A percentile compares a stretch with the other conserved stretches of the same genome.
phyloP scores from a whole-genome alignment of 2,888 invertebrate species.

The Clostera curtula region DNA sequence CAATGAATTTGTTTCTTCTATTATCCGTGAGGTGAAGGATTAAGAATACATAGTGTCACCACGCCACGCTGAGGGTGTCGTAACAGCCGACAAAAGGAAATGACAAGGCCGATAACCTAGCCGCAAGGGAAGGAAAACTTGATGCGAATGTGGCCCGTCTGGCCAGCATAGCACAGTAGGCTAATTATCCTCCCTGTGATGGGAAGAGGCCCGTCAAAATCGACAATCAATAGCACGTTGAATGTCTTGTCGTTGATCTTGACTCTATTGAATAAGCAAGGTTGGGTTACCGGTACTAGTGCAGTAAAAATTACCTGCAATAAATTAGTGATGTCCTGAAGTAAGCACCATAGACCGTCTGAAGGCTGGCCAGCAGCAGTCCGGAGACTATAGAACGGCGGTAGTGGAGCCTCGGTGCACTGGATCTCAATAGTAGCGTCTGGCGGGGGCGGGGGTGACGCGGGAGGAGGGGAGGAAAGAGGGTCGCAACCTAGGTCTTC shows the following conservation, averaged over 20 bases:
- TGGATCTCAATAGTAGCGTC: slow-evolving; percentile 83
- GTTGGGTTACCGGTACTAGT: neutral
- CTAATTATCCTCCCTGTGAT: no score
- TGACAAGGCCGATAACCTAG: no score
- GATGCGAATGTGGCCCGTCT: no score
- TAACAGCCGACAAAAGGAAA: no score
- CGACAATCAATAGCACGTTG: no score
- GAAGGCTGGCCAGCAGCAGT: slow-evolving; percentile 73
- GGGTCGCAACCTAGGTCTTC: slow-evolving; percentile 76
- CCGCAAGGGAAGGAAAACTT: no score
- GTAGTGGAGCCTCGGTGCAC: slow-evolving; percentile 84
- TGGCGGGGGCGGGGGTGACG: slow-evolving; percentile 68
- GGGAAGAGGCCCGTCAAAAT: no score
- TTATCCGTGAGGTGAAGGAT: no score
- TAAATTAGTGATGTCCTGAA: slow-evolving; percentile 85
- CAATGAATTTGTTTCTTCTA: slow-evolving; percentile 3
- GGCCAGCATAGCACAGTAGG: no score
- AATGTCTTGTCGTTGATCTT: no score
- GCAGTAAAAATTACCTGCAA: slow-evolving; percentile 68
- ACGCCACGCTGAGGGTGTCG: no score
- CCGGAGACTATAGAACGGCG: slow-evolving; percentile 85
- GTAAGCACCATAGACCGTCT: slow-evolving; percentile 84
- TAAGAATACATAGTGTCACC: no score
- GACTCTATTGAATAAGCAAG: neutral
- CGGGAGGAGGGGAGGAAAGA: slow-evolving; percentile 71